Percentiles rank a stretch among this genome's conserved stretches.
Evolutionary conservation across 2,797 vertebrate genomes (phyloP).

Genomic region (Echiichthys vipera): DNA sequence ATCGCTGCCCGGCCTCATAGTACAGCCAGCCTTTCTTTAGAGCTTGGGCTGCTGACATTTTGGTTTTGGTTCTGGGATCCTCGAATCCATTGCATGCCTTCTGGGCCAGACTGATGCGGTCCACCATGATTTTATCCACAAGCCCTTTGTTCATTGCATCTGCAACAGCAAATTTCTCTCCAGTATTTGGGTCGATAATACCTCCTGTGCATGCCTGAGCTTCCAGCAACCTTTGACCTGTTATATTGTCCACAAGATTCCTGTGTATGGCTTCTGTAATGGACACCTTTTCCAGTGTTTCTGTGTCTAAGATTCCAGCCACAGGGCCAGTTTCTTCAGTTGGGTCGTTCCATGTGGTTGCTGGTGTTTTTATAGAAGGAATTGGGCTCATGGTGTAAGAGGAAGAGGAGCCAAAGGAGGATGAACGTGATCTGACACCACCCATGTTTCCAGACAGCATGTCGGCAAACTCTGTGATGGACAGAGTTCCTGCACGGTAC

Average conservation of each 20-base stretch:
- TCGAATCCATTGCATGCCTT: constrained; percentile 97
- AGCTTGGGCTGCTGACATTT: constrained; percentile 98
- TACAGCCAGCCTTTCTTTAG: constrained; percentile 99
- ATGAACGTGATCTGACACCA: constrained; percentile 92
- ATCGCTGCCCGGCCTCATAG: constrained; percentile 96
- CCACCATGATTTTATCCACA: constrained; percentile 98
- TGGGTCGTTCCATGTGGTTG: constrained; percentile 92
- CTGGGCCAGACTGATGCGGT: constrained; percentile 96
- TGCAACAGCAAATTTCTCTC: constrained; percentile 89
- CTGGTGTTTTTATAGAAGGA: constrained; percentile 83
- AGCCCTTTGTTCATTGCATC: constrained; percentile 93
- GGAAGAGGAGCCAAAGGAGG: constrained; percentile 94
- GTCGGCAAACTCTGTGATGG: constrained; percentile 98
- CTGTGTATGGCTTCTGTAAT: constrained; percentile 96
- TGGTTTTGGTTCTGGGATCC: constrained; percentile 96
- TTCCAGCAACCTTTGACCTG: constrained; percentile 94
- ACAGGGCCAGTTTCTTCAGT: constrained; percentile 94
- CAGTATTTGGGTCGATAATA: constrained; percentile 93
- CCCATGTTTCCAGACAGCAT: constrained; percentile 95
- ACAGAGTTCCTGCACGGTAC: constrained; percentile 93
- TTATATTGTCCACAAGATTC: constrained; percentile 97
- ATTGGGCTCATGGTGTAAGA: constrained; percentile 90
- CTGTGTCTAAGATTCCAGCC: constrained; percentile 96
- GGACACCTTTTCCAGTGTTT: constrained; percentile 97
- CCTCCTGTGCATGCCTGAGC: constrained; percentile 97